Percentiles rank a stretch among this genome's conserved stretches.
Conservation (phyloP, 2,797 vertebrate genomes). For the Decapterus maruadsi region DNA sequence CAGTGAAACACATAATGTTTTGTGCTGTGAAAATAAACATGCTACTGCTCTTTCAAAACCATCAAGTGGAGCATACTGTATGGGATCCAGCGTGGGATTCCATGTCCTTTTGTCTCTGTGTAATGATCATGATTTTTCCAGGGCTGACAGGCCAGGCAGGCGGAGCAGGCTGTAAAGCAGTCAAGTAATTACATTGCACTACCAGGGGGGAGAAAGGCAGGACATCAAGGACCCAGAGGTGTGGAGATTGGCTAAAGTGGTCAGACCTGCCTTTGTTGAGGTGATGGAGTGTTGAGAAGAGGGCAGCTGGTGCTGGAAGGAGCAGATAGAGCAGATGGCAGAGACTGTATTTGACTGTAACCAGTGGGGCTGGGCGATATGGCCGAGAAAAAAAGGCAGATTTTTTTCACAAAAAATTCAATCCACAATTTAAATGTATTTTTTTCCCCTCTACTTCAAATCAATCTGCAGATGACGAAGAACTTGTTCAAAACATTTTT, state of each 20-base stretch:
- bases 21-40: not conserved
- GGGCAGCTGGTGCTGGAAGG: conserved; percentile 38
- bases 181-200: conserved; percentile 73
- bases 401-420: no score
- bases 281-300: conserved; percentile 43
- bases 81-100: conserved; percentile 17
- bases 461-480: no score
- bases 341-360: not conserved
- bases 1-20: not conserved
- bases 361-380: no score
- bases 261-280: conserved; percentile 29
- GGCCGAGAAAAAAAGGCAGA: no score
- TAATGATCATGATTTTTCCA: conserved; percentile 77
- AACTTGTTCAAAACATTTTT: no score
- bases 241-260: conserved; percentile 40
- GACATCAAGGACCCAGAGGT: conserved; percentile 34
- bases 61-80: conserved; percentile 27
- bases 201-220: conserved; percentile 23
- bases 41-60: not conserved
- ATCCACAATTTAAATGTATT: no score
- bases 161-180: conserved; percentile 63
- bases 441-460: no score
- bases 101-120: conserved; percentile 76
- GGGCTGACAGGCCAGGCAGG: conserved; percentile 78
- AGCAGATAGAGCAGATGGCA: conserved; percentile 7